Evolutionary conservation across 2,113 vertebrate species (phyloP).

Genomic region (Burhinus oedicnemus): DNA sequence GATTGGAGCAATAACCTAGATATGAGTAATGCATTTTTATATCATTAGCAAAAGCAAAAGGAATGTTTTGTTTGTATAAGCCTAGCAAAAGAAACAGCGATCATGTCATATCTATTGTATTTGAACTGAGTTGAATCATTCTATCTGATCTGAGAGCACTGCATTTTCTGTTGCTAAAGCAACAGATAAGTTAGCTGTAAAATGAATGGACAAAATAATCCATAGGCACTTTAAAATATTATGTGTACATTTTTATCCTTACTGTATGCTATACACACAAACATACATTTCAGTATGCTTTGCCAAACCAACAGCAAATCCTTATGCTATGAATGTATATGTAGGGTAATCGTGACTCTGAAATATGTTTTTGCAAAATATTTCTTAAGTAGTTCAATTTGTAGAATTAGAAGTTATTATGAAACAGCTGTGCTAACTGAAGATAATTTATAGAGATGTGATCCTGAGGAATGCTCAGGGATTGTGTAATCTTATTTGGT

Average conservation of each 20-base stretch:
- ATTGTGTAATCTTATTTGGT: background rate
- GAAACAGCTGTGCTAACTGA: background rate
- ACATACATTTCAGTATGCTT: background rate
- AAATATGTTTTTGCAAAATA: background rate
- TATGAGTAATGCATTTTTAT: background rate
- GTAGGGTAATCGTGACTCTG: background rate
- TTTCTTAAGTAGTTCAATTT: slow-evolving; percentile 5
- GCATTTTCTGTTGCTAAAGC: slow-evolving; percentile 39
- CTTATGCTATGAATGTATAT: background rate
- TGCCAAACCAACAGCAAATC: background rate
- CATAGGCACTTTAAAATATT: background rate
- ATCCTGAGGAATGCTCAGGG: background rate
- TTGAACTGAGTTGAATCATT: background rate
- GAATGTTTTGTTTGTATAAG: background rate
- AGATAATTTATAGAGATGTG: background rate
- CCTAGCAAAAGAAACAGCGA: background rate
- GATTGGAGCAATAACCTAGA: background rate
- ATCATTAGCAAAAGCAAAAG: slow-evolving; percentile 32
- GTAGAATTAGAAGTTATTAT: background rate
- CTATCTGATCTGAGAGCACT: background rate
- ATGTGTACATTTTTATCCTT: background rate
- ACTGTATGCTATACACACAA: background rate
- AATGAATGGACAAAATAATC: background rate
- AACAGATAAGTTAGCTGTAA: background rate
- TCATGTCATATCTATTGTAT: background rate